A percentile compares a stretch with the other conserved stretches of the same genome.
phyloP scores from a whole-genome alignment of 1,140 invertebrate genomes.

The Prorops nasuta region DNA sequence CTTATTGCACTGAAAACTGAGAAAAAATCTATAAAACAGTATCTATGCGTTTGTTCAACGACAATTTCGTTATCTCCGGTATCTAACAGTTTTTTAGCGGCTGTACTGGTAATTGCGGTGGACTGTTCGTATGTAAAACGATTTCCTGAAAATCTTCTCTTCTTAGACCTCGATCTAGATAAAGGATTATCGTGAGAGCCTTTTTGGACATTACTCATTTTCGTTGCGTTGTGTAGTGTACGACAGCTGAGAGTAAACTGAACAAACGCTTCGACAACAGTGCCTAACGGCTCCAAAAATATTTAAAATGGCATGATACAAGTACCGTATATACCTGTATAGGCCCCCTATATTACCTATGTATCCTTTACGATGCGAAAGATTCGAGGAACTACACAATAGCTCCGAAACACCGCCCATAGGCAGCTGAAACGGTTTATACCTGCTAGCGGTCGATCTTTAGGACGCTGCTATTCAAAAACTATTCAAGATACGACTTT shows the following conservation, averaged over 20 bases:
- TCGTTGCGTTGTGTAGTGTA: constrained; percentile 11
- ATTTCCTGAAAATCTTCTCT: constrained; percentile 8
- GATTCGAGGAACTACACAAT: no score
- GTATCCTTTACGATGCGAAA: no score
- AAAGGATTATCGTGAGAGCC: constrained; percentile 5
- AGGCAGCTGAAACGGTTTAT: no score
- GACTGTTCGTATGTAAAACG: constrained; percentile 5
- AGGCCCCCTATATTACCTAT: no score
- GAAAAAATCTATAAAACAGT: constrained; percentile 15
- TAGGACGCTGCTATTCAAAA: no score
- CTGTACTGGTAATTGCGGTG: constrained; percentile 5
- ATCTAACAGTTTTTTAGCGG: constrained; percentile 9
- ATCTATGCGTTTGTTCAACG: constrained; percentile 7
- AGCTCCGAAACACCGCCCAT: no score
- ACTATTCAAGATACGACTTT: no score
- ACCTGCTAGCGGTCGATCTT: no score
- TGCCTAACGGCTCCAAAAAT: neutral
- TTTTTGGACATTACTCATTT: constrained; percentile 10
- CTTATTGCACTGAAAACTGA: constrained; percentile 14
- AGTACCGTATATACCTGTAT: no score
- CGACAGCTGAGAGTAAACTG: constrained; percentile 11
- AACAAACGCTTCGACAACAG: constrained; percentile 10
- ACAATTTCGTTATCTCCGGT: constrained; percentile 10
- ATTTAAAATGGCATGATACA: no score
- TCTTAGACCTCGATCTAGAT: constrained; percentile 1